Conservation (phyloP, 2,797 vertebrate genomes). For the Odontamblyopus rebecca region DNA sequence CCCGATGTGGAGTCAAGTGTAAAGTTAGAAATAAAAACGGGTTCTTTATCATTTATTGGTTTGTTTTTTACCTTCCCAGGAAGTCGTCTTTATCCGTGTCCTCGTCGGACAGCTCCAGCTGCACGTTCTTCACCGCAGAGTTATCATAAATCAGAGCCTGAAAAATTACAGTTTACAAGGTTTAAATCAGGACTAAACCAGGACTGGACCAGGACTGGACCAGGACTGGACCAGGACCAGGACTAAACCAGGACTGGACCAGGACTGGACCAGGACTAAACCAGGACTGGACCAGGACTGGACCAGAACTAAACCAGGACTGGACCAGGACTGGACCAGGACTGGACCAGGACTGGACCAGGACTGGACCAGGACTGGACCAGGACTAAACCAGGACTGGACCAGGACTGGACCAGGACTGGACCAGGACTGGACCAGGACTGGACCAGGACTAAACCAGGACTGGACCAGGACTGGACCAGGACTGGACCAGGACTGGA, state of each 20-base stretch:
- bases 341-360: no score
- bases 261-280: neutral
- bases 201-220: no score
- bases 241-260: neutral
- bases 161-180: no score
- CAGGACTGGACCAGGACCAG: no score
- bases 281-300: neutral
- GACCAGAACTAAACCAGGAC: neutral
- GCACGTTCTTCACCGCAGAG: constrained; percentile 68
- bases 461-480: neutral
- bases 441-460: neutral
- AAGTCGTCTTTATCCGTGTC: constrained; percentile 95
- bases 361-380: neutral
- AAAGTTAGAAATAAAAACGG: no score
- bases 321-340: no score
- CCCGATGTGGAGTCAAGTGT: no score
- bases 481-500: no score
- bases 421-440: no score
- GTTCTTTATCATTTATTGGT: no score
- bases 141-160: constrained; percentile 84
- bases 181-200: neutral
- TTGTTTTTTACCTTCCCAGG: constrained; percentile 83
- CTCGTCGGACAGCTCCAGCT: constrained; percentile 92
- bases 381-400: neutral
- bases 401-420: no score